Percentiles rank a stretch among this genome's conserved stretches.
Evolutionary conservation across 2,888 invertebrate species (phyloP).

Genomic region (Taenaris catops): DNA sequence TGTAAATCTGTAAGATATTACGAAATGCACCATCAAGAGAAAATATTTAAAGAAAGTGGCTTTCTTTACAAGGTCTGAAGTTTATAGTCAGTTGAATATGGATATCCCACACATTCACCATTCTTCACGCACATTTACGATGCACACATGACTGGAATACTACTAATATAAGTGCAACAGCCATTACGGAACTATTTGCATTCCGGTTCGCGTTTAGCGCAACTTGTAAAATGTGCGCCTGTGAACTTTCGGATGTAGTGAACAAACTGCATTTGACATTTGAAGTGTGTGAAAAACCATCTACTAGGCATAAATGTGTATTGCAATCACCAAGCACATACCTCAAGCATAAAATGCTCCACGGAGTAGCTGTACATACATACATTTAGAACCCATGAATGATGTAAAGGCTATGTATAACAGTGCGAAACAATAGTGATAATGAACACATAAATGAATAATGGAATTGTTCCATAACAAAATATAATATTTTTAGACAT

Average conservation of each 20-base stretch:
- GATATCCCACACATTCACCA: slow-evolving; percentile 44
- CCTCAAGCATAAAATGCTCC: slow-evolving; percentile 22
- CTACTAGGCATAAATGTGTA: slow-evolving; percentile 43
- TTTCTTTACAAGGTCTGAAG: slow-evolving; percentile 34
- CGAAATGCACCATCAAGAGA: slow-evolving; percentile 16
- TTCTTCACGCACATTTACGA: slow-evolving; percentile 45
- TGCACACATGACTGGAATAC: slow-evolving; percentile 57
- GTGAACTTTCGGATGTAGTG: slow-evolving; percentile 51
- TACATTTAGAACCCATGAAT: slow-evolving; percentile 23
- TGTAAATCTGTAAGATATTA: slow-evolving; percentile 14
- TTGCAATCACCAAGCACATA: slow-evolving; percentile 31
- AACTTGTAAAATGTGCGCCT: slow-evolving; percentile 29
- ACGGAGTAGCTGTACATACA: slow-evolving; percentile 22
- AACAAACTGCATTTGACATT: slow-evolving; percentile 76
- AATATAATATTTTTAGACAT: too few species aligned
- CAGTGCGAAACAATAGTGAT: slow-evolving; percentile 29
- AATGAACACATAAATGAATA: slow-evolving; percentile 27
- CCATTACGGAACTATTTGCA: slow-evolving; percentile 51
- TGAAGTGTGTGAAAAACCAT: slow-evolving; percentile 29
- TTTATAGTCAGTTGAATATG: slow-evolving; percentile 48
- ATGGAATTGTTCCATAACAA: slow-evolving; percentile 29
- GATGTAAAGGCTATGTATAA: slow-evolving; percentile 22
- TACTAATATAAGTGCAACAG: slow-evolving; percentile 62
- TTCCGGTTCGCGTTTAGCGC: slow-evolving; percentile 55
- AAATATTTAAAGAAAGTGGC: slow-evolving; percentile 28